Evolutionary conservation across 2,797 vertebrate genomes (phyloP).

Genomic region (Toxotes lorentzi): DNA sequence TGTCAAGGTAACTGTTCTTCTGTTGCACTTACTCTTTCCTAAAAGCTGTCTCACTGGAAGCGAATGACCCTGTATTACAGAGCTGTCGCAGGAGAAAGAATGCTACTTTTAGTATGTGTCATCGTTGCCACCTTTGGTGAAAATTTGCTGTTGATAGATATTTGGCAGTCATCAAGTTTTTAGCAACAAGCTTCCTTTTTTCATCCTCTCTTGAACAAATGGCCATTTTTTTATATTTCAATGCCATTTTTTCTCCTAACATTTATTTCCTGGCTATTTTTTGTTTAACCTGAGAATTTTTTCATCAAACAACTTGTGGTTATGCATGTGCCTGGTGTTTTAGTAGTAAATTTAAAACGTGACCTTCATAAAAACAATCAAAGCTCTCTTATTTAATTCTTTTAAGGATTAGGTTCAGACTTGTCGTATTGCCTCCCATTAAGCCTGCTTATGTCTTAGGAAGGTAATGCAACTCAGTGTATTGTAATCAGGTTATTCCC

Average conservation of each 20-base stretch:
- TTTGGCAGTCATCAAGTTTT: not conserved
- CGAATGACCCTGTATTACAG: not conserved
- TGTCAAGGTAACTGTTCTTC: slow-evolving; percentile 20
- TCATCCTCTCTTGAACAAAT: not conserved
- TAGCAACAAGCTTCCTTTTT: not conserved
- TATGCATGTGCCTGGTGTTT: not conserved
- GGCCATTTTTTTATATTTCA: not conserved
- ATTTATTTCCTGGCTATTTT: not conserved
- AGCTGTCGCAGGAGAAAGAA: not conserved
- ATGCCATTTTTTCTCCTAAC: not conserved
- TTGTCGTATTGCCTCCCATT: not conserved
- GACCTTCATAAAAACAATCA: not conserved
- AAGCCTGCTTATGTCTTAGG: not conserved
- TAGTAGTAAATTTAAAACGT: slow-evolving; percentile 1
- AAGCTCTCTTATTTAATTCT: not conserved
- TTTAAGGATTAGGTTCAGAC: not conserved
- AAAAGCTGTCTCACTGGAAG: not conserved
- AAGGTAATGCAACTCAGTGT: not conserved
- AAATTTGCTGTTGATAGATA: not conserved
- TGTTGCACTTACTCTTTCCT: slow-evolving; percentile 6
- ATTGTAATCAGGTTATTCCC: not conserved
- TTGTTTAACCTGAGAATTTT: not conserved
- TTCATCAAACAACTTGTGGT: not conserved
- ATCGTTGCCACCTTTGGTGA: not conserved
- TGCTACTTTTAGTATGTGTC: not conserved